A percentile compares a stretch with the other conserved stretches of the same genome.
phyloP scores from a whole-genome alignment of 2,113 vertebrate genomes.

The Platysteira castanea region DNA sequence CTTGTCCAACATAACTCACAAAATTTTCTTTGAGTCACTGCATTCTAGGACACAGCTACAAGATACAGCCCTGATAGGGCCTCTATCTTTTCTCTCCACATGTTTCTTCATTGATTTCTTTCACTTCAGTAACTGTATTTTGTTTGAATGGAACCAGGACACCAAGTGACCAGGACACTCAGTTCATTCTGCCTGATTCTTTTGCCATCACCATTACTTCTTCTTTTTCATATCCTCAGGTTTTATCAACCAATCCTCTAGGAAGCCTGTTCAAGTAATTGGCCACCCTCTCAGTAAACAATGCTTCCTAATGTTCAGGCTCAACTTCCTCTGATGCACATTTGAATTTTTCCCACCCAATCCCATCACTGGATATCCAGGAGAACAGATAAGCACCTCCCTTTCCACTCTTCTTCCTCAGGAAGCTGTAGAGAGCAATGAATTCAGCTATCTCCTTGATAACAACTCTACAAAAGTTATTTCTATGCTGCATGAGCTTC shows the following conservation, averaged over 20 bases:
- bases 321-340: neutral
- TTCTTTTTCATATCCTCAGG: neutral
- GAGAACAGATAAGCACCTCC: neutral
- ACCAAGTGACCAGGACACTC: neutral
- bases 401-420: neutral
- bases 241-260: neutral
- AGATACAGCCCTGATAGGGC: neutral
- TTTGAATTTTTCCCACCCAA: neutral
- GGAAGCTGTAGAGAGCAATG: neutral
- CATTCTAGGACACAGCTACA: neutral
- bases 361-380: neutral
- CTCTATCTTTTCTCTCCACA: neutral
- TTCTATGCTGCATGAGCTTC: neutral
- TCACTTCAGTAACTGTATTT: neutral
- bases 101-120: neutral
- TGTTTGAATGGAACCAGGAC: neutral
- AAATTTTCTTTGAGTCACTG: neutral
- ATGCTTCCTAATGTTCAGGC: neutral
- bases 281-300: neutral
- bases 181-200: neutral
- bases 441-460: neutral
- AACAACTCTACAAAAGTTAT: neutral
- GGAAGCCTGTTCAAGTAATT: neutral
- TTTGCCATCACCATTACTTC: neutral
- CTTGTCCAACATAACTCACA: neutral